Evolutionary conservation across 2,888 invertebrate species (phyloP).

Genomic region (Herminia tarsipennalis): DNA sequence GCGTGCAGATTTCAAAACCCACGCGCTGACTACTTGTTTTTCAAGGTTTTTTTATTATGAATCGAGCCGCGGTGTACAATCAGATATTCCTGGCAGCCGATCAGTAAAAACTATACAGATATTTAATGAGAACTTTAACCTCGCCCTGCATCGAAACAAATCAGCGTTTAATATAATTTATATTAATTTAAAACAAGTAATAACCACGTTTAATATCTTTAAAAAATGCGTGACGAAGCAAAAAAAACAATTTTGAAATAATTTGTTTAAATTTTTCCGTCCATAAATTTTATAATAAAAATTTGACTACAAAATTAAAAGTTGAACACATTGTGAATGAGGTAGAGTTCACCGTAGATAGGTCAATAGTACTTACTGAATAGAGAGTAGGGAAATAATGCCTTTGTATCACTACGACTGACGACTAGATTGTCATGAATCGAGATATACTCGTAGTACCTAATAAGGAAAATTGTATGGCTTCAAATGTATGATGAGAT

Average conservation of each 20-base stretch:
- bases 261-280: slow-evolving; percentile 19
- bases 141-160: slow-evolving; percentile 32
- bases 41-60: slow-evolving; percentile 58
- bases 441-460: slow-evolving; percentile 42
- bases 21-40: slow-evolving; percentile 58
- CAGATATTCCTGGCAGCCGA: slow-evolving; percentile 60
- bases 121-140: slow-evolving; percentile 67
- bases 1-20: slow-evolving; percentile 61
- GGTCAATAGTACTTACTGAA: no score
- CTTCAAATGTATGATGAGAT: slow-evolving; percentile 13
- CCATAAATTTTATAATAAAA: slow-evolving; percentile 8
- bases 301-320: slow-evolving; percentile 17
- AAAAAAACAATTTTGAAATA: slow-evolving; percentile 10
- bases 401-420: no score
- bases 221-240: slow-evolving; percentile 13
- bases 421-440: no score
- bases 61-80: slow-evolving; percentile 50
- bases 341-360: no score
- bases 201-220: slow-evolving; percentile 22
- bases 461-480: slow-evolving; percentile 50
- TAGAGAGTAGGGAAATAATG: no score
- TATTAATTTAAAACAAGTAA: slow-evolving; percentile 23
- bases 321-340: slow-evolving; percentile 37
- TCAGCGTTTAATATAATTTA: slow-evolving; percentile 28
- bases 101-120: slow-evolving; percentile 58